Conservation (phyloP, 2,888 invertebrate genomes). For the Nudaria mundana region DNA sequence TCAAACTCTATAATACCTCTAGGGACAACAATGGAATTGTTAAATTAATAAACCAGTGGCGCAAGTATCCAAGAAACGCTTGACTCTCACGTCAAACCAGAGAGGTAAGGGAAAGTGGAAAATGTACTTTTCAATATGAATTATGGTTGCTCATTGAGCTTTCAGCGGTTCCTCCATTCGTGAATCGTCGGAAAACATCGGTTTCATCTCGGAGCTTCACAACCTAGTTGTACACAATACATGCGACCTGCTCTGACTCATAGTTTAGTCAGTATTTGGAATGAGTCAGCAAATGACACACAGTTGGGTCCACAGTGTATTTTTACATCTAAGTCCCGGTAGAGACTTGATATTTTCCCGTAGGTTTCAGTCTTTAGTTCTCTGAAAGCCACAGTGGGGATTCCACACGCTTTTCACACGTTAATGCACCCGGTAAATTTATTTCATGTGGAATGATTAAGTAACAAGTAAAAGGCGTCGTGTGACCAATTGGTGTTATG, state of each 20-base stretch:
- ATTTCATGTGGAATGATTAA: conserved; percentile 66
- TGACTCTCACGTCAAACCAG: conserved; percentile 29
- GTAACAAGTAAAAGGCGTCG: conserved; percentile 49
- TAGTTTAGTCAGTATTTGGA: conserved; percentile 45
- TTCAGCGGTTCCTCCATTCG: conserved; percentile 52
- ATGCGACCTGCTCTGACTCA: conserved; percentile 57
- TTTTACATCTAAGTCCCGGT: conserved; percentile 67
- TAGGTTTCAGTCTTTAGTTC: conserved; percentile 70
- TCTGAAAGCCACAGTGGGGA: conserved; percentile 50
- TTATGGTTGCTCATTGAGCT: conserved; percentile 72
- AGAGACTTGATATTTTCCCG: conserved; percentile 74
- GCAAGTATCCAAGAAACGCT: conserved; percentile 23
- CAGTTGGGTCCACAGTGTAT: conserved; percentile 35
- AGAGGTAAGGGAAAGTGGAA: conserved; percentile 45
- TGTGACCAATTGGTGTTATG: conserved; percentile 22
- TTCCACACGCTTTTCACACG: conserved; percentile 29
- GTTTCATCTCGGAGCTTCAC: conserved; percentile 23
- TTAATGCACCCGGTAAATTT: conserved; percentile 36
- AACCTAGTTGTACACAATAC: conserved; percentile 20
- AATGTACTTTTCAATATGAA: conserved; percentile 64
- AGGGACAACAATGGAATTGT: too few species aligned
- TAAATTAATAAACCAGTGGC: conserved; percentile 19
- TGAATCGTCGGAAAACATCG: conserved; percentile 45
- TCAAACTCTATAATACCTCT: too few species aligned
- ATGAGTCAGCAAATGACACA: conserved; percentile 40